phyloP scores from a whole-genome alignment of 1,140 invertebrate species.

The Ditylenchus dipsaci region DNA sequence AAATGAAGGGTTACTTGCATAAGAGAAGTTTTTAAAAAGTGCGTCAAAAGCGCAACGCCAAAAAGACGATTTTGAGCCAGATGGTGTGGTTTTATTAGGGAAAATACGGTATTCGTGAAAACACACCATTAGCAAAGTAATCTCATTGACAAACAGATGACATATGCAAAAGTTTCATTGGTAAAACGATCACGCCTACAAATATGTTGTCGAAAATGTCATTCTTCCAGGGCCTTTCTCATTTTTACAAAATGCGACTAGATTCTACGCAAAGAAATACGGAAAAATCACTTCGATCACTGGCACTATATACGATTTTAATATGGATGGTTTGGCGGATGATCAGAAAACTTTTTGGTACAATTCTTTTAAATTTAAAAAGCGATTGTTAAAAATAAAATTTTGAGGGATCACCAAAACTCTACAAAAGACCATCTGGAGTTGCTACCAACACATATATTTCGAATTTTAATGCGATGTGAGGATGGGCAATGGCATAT shows the following conservation, averaged over 20 bases:
- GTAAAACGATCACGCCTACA: too few species aligned
- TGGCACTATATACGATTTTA: conserved; percentile 33
- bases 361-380: background rate
- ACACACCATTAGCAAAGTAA: too few species aligned
- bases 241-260: conserved; percentile 37
- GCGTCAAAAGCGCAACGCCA: too few species aligned
- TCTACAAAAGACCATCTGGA: background rate
- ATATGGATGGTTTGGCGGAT: conserved; percentile 40
- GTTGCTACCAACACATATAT: conserved; percentile 31
- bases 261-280: conserved; percentile 30
- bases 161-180: too few species aligned
- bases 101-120: too few species aligned
- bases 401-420: background rate
- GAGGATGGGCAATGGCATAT: conserved; percentile 31
- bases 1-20: too few species aligned
- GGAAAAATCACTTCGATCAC: conserved; percentile 28
- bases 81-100: too few species aligned
- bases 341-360: conserved; percentile 19
- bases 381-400: background rate
- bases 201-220: too few species aligned
- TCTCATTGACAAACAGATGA: too few species aligned
- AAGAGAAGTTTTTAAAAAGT: too few species aligned
- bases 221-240: conserved; percentile 29
- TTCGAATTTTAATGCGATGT: conserved; percentile 41
- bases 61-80: too few species aligned